Base-by-base conservation (phyloP, 2,888 invertebrate genomes). In the Thereva nobilitata region DNA sequence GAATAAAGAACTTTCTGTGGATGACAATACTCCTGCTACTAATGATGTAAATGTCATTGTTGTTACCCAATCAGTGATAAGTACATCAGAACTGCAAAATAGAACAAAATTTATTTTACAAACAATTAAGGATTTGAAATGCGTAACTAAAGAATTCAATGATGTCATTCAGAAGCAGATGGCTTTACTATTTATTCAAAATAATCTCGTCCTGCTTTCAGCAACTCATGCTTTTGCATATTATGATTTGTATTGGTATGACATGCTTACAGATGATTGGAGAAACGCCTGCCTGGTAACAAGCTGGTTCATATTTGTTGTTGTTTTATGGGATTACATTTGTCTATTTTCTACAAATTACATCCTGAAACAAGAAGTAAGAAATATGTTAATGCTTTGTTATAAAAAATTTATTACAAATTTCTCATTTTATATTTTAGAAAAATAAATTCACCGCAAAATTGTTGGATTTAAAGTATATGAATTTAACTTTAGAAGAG, bases 241-340 rank as follows among this genome's bases (percentile, higher is more conserved):
- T 10, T 53, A 53, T 35, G n/a, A 38, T 8, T 38, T 53, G 5
- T n/a, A 38, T 53, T 53, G 53, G 53, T 10, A 53, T n/a, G 1
- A 10, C 3, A 38, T 38, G 6, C 37, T 53, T 35, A 10, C 37
- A 8, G 5, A 37, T 12, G 10, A 8, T 10, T 37, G 37, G 37
- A 0, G 10, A 53, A 53, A 37, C 34, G 53, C 5, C 38, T 53
- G 37, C 9, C 9, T 53, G 2, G n/a, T 10, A 37, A 53, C 53
- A 4, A 35, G 38, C 38, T 9, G 37, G n/a, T 9, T 38, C 8
- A 38, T 38, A n/a, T 53, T 53, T 53, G 53, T 12, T 9, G 37
- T 35, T 35, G 38, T 53, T 38, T 53, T 53, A 10, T 53, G 53
- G 53, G 53, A 53, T 9, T 53, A 9, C 37, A 38, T 5, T 4